Conservation (phyloP, 2,888 invertebrate genomes). For the Alitta virens region DNA sequence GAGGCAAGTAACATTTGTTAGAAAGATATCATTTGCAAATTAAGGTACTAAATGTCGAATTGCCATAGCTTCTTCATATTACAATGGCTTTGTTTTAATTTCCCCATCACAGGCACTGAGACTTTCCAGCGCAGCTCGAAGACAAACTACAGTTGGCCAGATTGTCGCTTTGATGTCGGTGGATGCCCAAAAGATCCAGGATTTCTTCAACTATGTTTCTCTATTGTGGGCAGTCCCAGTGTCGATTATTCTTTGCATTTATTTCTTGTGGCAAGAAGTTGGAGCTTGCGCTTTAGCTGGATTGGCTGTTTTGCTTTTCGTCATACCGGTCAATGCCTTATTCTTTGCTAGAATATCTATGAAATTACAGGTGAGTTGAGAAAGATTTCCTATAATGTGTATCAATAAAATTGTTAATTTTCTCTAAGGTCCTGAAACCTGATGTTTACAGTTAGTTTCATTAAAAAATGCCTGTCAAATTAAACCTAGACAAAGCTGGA, state of each 20-base stretch:
- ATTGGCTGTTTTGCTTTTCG: constrained; percentile 1
- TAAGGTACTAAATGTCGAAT: no score
- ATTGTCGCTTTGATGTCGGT: constrained; percentile 17
- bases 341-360: constrained; percentile 2
- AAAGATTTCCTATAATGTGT: no score
- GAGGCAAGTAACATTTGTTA: no score
- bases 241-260: constrained; percentile 3
- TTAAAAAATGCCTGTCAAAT: no score
- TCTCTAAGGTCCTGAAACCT: no score
- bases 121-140: constrained; percentile 7
- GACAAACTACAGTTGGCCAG: constrained; percentile 13
- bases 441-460: no score
- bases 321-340: constrained; percentile 12
- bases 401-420: no score
- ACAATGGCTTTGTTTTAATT: no score
- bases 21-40: no score
- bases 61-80: no score
- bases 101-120: constrained; percentile 9
- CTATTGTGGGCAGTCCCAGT: constrained; percentile 16
- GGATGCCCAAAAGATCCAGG: constrained; percentile 20
- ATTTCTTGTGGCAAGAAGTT: constrained; percentile 9
- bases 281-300: constrained; percentile 6
- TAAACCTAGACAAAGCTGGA: no score
- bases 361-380: constrained; percentile 3
- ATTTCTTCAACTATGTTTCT: constrained; percentile 6